Conservation (phyloP, 2,797 vertebrate genomes). For the Pangasius macronema region DNA sequence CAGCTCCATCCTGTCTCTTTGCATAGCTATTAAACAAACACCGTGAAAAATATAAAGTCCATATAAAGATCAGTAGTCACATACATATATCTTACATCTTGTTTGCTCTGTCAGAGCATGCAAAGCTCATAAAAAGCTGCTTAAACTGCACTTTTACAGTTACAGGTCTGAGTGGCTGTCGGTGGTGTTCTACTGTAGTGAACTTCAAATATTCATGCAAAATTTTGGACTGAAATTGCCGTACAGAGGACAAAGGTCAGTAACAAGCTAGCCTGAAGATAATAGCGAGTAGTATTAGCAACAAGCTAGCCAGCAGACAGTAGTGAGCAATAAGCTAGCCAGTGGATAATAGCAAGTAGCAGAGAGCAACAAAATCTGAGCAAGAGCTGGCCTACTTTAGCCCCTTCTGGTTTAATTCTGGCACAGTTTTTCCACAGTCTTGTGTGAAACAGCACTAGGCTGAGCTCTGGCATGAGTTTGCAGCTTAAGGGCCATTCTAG, state of each 20-base stretch:
- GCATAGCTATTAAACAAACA: constrained; percentile 19
- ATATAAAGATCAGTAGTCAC: background rate
- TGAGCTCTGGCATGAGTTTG: no score
- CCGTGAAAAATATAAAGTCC: background rate
- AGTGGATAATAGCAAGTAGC: no score
- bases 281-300: no score
- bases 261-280: background rate
- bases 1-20: constrained; percentile 4
- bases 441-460: no score
- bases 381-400: no score
- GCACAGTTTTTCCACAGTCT: no score
- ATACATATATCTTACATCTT: background rate
- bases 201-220: background rate
- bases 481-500: no score
- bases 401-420: no score
- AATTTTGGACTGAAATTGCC: background rate
- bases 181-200: background rate
- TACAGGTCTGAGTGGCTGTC: background rate
- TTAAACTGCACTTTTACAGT: background rate
- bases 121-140: background rate
- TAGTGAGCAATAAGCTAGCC: no score
- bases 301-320: background rate
- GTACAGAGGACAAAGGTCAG: background rate
- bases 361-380: no score
- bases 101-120: background rate